Percentiles rank a stretch among this genome's conserved stretches.
These are phyloP conservation scores for Altica lythri DNA, from an alignment of 2,888 invertebrate genomes.

Conservation along the genomic window DNA sequence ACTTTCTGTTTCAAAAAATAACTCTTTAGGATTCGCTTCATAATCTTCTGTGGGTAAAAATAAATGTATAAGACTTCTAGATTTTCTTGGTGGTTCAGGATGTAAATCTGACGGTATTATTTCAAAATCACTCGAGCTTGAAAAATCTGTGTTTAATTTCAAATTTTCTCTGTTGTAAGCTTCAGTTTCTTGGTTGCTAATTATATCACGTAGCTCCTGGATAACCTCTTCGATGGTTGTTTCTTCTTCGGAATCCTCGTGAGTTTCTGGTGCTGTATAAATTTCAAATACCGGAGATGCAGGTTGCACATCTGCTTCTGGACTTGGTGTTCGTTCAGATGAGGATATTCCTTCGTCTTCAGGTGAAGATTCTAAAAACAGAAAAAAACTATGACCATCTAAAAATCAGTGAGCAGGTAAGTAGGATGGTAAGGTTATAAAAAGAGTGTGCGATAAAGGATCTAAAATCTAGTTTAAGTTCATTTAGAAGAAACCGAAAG, in stretches of 20 bases:
- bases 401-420: too few relatives aligned
- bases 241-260: constrained; percentile 65
- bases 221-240: constrained; percentile 88
- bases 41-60: constrained; percentile 67
- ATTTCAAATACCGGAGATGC: constrained; percentile 67
- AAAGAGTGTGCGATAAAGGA: too few relatives aligned
- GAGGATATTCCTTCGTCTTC: constrained; percentile 90
- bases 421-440: too few relatives aligned
- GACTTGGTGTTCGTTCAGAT: constrained; percentile 78
- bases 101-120: constrained; percentile 78
- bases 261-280: constrained; percentile 59
- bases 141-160: constrained; percentile 56
- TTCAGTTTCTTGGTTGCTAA: constrained; percentile 81
- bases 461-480: too few relatives aligned
- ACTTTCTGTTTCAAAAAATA: constrained; percentile 63
- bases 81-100: constrained; percentile 80
- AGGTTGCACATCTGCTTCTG: constrained; percentile 67
- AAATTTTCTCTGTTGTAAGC: constrained; percentile 58
- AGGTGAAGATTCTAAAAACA: constrained; percentile 68
- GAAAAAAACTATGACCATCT: background rate
- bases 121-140: constrained; percentile 64
- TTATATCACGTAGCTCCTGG: constrained; percentile 82
- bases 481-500: too few relatives aligned
- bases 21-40: constrained; percentile 58
- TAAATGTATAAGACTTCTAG: constrained; percentile 72